Percentiles rank a stretch among this genome's conserved stretches.
Evolutionary conservation across 2,113 vertebrate genomes (phyloP).

Genomic region (Mesembrinibis cayennensis): DNA sequence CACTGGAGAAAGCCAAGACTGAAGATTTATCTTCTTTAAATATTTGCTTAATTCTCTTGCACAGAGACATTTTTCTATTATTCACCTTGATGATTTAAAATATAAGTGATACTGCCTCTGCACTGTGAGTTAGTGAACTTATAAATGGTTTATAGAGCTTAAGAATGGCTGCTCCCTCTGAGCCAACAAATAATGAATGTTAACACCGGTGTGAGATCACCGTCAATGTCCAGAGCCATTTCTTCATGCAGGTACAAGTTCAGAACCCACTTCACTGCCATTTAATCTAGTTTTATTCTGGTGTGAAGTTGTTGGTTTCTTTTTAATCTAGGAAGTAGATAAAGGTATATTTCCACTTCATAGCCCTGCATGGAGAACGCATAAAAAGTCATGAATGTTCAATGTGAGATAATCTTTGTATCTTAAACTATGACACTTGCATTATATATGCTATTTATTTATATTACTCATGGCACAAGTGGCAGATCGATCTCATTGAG

Average conservation of each 20-base stretch:
- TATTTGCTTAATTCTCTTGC: conserved; percentile 1
- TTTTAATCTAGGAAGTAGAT: neutral
- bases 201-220: neutral
- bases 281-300: neutral
- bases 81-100: conserved; percentile 18
- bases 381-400: neutral
- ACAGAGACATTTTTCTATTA: neutral
- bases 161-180: neutral
- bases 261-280: neutral
- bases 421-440: neutral
- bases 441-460: neutral
- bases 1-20: neutral
- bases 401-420: neutral
- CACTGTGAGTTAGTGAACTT: neutral
- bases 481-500: neutral
- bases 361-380: neutral
- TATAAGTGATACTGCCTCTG: neutral
- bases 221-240: neutral
- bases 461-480: neutral
- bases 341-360: neutral
- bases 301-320: neutral
- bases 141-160: neutral
- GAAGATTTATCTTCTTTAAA: neutral
- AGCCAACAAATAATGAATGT: neutral
- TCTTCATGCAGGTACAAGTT: neutral